Base-by-base conservation (phyloP, 2,797 vertebrate genomes). In the Platalea minor region DNA sequence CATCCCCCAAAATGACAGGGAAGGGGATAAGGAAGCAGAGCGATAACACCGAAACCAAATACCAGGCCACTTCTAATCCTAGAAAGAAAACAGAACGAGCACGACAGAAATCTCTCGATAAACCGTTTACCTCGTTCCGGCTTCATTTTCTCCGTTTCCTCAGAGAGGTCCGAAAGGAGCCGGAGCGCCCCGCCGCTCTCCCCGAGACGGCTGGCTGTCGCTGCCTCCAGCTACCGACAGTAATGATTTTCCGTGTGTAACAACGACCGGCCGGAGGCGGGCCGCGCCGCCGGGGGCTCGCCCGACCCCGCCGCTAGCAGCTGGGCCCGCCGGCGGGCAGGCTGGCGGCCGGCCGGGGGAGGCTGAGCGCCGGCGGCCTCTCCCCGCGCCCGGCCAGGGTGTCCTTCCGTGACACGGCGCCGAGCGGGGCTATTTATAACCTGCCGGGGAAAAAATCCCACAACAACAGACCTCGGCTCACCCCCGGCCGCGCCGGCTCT, bases 51-150 rank as follows among this genome's bases (percentile, higher is more conserved):
- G 60, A 57, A 81, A 88, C 48, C 29, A 17, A 74, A n/a, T n/a
- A 61, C 68, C 61, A 50, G 78, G 81, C 72, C 50, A 21, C 50
- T 46, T 91, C 87, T 23, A 92, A 88, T 9, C 87, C 61, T 8
- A 45, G 74, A 26, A 46, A 56, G n/a, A 67, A 37, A 73, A 39
- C 50, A 73, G 43, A 56, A 12, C 69, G 43, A 56, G 12, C 11
- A 24, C 39, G 65, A 86, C 17, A 64, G 54, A 56, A 90, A 84
- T 23, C 35, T 4, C 77, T 80, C 1, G 67, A 89, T 29, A 63
- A 95, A 78, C 60, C 94, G 94, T 98, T 98, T 99, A 99, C 99
- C 99, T 99, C 99, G 97, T 94, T 99, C 99, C 81, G 99, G 96
- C 98, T 99, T 99, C 99, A 99, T 99, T 97, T 91, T 96, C 80